Base-by-base conservation (phyloP, 2,888 invertebrate species). In the Choristoneura rosaceana region DNA sequence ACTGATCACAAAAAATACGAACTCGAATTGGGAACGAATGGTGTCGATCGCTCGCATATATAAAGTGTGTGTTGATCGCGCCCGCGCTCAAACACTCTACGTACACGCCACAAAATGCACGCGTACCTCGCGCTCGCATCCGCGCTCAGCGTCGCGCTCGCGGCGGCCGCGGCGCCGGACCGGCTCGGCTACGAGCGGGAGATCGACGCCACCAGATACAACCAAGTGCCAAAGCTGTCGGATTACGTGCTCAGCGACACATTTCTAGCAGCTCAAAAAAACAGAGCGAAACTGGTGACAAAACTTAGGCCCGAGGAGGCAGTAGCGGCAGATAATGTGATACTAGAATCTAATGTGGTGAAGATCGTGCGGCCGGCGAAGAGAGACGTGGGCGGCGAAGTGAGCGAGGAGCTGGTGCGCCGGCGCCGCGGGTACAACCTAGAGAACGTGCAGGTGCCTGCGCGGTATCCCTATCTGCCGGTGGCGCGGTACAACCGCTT, bases 391-490 rank as follows among this genome's bases (percentile, higher is more conserved):
- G 82, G 80, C 55, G 80, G 77, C 59, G 85, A 84, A 71, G 82
- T 79, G 69, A 84, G 86, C 33, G 78, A 79, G 62, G 85, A 85
- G 78, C 82, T 93, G 71, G 88, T 92, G 79, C 84, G 92, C 74
- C 86, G 87, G 78, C 84, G 93, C 58, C 88, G 94, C 33, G 94
- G 94, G 38, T 94, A 94, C 83, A 94, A 94, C 82, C 81, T 94
- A 80, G 94, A 94, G 83, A 90, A 94, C 78, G 94, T 94, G 81
- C 87, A 89, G 77, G 94, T 94, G 74, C 94, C 94, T 58, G 89
- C 93, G 74, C 84, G 93, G 79, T 93, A 93, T 79, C 93, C 94
- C 38, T 94, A 94, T 81, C 86, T 93, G 71, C 89, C 93, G 55
- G 92, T 93, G 76, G 88, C 91, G 73, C 87, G 83, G 75, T 92